Evolutionary conservation across 1,140 invertebrate genomes (phyloP), one percentile per base, ranked within the genome.

Genomic region (Arion vulgaris): DNA sequence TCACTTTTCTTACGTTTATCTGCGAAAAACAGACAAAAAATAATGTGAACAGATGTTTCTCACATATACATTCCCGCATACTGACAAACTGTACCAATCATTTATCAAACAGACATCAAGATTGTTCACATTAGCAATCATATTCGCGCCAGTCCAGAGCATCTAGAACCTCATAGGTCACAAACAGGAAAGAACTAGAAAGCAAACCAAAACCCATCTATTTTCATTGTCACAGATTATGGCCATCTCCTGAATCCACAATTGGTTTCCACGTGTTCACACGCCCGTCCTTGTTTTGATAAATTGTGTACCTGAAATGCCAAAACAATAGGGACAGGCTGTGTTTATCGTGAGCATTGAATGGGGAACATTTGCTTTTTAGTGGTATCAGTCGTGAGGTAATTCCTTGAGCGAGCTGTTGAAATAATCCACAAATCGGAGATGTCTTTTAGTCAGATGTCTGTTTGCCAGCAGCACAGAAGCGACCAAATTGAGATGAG

Each of bases 231-330:
- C n/a, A 17, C 28, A 66, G n/a, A 32, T 66, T 66, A 66, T 66
- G 62, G 19, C 28, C 62, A 66, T 66, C 32, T 66, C 62, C 62
- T 28, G 62, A 2, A 32, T 32, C 11, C 17, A 34, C 62, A 17
- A 66, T 66, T 66, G 62, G 62, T 17, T 66, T 32, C n/a, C 62
- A 66, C 62, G 17, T 66, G 62, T 32, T 32, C n/a, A 32, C 62
- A 17, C 11, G 11, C 62, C 62, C 62, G 62, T 28, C 62, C 28
- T 66, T 66, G 62, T 66, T 66, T 66, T 66, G 62, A 66, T 66
- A 66, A 66, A 66, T 66, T 66, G 28, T 66, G 62, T 66, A 66
- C 62, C 62, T 66, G 62, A 66, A 66, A 66, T 66, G 62, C 62
- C 62, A 66, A 66, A 66, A 66, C 62, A 66, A 66, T 66, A 66